phyloP scores from a whole-genome alignment of 2,113 vertebrate genomes.

The Poicephalus gulielmi region DNA sequence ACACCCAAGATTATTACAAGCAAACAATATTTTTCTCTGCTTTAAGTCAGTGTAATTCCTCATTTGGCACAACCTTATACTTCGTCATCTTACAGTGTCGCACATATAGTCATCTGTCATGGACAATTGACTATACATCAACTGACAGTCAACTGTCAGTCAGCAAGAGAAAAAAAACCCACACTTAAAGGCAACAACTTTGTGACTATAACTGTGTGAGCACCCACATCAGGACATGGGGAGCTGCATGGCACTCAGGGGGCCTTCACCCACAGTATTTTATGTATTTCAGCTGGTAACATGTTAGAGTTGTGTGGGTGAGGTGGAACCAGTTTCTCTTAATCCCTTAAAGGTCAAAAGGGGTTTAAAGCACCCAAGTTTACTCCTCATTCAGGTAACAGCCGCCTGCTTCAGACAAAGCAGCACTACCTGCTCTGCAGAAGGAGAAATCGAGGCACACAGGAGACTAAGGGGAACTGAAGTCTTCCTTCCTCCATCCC shows the following conservation, averaged over 20 bases:
- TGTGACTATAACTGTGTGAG: background rate
- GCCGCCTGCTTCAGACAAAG: background rate
- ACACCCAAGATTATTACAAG: background rate
- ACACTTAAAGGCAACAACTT: background rate
- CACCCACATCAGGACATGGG: background rate
- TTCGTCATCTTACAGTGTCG: background rate
- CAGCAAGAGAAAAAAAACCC: background rate
- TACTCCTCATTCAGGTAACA: background rate
- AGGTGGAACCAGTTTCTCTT: background rate
- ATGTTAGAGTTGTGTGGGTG: accelerated
- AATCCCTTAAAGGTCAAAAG: background rate
- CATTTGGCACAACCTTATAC: background rate
- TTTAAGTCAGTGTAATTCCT: background rate
- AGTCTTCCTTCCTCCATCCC: background rate
- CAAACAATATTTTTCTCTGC: background rate
- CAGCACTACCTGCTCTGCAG: background rate
- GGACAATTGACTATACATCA: background rate
- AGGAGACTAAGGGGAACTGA: background rate
- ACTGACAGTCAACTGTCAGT: background rate
- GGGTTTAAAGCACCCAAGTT: background rate
- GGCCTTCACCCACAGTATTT: accelerated
- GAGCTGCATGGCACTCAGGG: accelerated
- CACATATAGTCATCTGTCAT: accelerated
- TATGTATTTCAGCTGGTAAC: background rate
- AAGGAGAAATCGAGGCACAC: background rate